These are phyloP conservation scores for Drosophila greeni DNA, from an alignment of 2,888 invertebrate genomes.

Conservation along the genomic window DNA sequence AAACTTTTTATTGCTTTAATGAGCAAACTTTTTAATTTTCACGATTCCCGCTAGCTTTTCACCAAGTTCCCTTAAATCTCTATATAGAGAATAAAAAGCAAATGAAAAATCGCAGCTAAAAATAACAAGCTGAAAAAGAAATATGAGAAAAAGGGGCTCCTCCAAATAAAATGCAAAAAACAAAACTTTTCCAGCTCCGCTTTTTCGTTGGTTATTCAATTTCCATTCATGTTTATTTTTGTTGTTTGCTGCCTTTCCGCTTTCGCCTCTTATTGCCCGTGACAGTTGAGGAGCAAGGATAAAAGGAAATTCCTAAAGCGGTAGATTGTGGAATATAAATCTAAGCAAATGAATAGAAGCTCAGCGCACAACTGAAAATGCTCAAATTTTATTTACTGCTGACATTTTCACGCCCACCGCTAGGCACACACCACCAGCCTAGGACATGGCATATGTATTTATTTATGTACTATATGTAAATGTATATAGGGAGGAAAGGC, in stretches of 20 bases:
- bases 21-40: constrained; percentile 7
- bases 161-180: constrained; percentile 2
- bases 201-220: constrained; percentile 24
- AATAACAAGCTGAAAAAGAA: constrained; percentile 13
- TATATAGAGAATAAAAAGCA: constrained; percentile 7
- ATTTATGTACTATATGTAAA: not conserved
- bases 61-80: constrained; percentile 5
- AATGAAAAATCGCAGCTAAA: constrained; percentile 19
- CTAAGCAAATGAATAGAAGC: constrained; percentile 22
- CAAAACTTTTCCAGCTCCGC: constrained; percentile 9
- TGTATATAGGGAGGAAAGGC: constrained; percentile 25
- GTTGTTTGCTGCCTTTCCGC: not conserved
- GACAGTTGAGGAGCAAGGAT: constrained; percentile 12
- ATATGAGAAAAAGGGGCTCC: constrained; percentile 1
- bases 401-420: constrained; percentile 59
- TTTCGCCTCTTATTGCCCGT: constrained; percentile 22
- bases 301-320: constrained; percentile 19
- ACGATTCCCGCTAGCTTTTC: not conserved
- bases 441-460: not conserved
- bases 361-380: constrained; percentile 38
- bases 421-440: constrained; percentile 1
- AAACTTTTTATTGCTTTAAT: constrained; percentile 13
- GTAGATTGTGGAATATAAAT: constrained; percentile 27
- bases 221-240: constrained; percentile 17
- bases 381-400: constrained; percentile 66